A percentile compares a stretch with the other conserved stretches of the same genome.
phyloP scores from a whole-genome alignment of 1,140 invertebrate genomes.

The Bombus balteatus region DNA sequence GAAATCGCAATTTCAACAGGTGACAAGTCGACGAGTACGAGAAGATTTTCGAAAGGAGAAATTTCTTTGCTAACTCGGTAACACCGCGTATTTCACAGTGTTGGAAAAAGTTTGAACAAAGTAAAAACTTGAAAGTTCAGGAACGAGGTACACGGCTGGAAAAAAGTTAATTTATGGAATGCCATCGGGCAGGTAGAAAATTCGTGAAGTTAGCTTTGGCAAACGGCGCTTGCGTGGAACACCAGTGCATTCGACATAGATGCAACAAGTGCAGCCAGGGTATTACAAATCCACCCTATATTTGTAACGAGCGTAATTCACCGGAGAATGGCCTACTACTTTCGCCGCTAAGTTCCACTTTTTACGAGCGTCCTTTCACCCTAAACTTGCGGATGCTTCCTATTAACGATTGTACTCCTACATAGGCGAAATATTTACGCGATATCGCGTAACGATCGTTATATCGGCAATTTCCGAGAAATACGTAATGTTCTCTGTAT shows the following conservation, averaged over 20 bases:
- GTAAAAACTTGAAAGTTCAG: neutral
- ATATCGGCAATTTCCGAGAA: too few species aligned
- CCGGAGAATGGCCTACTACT: neutral
- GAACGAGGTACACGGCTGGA: too few species aligned
- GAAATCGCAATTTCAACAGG: too few species aligned
- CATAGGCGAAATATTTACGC: too few species aligned
- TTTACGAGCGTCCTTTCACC: too few species aligned
- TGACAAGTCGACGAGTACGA: too few species aligned
- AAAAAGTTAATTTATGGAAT: neutral
- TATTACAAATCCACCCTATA: neutral
- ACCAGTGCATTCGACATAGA: conserved; percentile 3
- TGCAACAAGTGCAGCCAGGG: conserved; percentile 47
- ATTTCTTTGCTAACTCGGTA: too few species aligned
- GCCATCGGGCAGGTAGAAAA: neutral
- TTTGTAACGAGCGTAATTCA: neutral
- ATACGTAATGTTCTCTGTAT: rapidly evolving
- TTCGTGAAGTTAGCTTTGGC: neutral
- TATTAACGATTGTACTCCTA: too few species aligned
- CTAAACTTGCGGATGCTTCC: too few species aligned
- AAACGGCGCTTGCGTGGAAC: conserved; percentile 20
- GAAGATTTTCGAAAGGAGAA: too few species aligned
- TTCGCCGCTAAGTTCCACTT: neutral
- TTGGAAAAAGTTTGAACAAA: neutral
- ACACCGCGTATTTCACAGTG: too few species aligned
- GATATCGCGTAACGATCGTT: too few species aligned